Evolutionary conservation across 2,888 invertebrate species (phyloP), one percentile per base, ranked within the genome.

Genomic region (Drosophila kokeensis): DNA sequence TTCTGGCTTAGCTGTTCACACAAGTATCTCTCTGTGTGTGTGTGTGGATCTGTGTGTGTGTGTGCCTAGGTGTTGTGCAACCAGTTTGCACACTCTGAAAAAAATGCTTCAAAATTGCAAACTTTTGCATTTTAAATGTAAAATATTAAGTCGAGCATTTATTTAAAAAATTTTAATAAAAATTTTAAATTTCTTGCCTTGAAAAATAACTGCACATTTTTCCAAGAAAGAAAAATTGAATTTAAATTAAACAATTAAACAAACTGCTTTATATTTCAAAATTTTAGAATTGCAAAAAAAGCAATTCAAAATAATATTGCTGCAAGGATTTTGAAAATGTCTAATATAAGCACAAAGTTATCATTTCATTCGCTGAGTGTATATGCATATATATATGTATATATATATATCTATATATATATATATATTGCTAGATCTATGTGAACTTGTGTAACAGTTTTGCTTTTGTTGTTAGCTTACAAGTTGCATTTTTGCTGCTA

Each of bases 401-500:
- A 13, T 13, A 38, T 48, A 18, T n/a, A 29, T 50, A 29, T 40
- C n/a, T 7, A 62, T 42, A 36, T 42, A 11, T 29, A 7, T n/a
- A 10, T 5, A 13, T 13, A 38, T 48, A 18, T n/a, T 30, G 13
- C 48, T 49, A 4, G 5, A 24, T 68, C 15, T 29, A 4, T 42
- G 30, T 36, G 58, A 69, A 69, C 70, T 53, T 40, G 40, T 59
- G 48, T 29, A 53, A 49, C 18, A 53, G 60, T 69, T 63, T 65
- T 75, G 52, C 60, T 67, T 59, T 48, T 59, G 45, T 54, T 72
- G 42, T 8, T 59, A 62, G 69, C 65, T 79, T 72, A 74, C 81
- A 81, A 76, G 76, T 69, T 81, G 76, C 69, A 75, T 70, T 81
- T 74, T 74, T 76, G 64, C 72, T 76, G 27, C 50, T 45, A 70